Evolutionary conservation across 1,140 invertebrate genomes (phyloP).

Genomic region (Panulirus ornatus): DNA sequence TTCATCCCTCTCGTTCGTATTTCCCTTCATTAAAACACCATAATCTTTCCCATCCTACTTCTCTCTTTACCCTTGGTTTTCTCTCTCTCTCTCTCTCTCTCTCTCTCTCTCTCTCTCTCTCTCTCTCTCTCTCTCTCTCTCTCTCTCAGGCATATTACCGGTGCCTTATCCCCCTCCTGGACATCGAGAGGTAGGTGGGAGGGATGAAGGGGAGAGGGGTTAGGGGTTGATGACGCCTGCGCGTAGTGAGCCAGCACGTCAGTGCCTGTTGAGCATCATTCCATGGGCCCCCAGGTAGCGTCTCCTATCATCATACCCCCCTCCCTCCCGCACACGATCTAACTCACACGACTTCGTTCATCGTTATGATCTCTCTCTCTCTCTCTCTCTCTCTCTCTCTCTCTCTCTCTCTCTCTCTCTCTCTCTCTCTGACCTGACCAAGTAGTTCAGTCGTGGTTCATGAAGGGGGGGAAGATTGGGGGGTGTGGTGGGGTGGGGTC

Average conservation of each 20-base stretch:
- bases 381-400: conserved; percentile 9
- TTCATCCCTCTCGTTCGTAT: not conserved
- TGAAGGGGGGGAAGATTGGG: not conserved
- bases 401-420: conserved; percentile 39
- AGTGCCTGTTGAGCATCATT: no score
- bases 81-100: not conserved
- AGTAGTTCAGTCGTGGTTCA: not conserved
- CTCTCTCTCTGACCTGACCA: not conserved
- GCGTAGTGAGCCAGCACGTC: no score
- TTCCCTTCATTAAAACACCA: not conserved
- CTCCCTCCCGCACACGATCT: no score
- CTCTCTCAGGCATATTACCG: not conserved
- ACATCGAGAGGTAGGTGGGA: not conserved
- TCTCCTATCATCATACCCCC: no score
- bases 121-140: not conserved
- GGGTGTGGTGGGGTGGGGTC: not conserved
- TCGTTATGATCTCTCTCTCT: not conserved
- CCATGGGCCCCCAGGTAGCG: no score
- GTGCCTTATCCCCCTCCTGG: not conserved
- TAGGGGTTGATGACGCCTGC: no score
- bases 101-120: conserved; percentile 8
- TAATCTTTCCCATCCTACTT: not conserved
- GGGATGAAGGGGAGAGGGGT: not conserved
- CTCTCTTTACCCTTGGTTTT: not conserved
- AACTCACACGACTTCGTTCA: no score